phyloP scores from a whole-genome alignment of 1,140 invertebrate species.

The Penaeus japonicus region DNA sequence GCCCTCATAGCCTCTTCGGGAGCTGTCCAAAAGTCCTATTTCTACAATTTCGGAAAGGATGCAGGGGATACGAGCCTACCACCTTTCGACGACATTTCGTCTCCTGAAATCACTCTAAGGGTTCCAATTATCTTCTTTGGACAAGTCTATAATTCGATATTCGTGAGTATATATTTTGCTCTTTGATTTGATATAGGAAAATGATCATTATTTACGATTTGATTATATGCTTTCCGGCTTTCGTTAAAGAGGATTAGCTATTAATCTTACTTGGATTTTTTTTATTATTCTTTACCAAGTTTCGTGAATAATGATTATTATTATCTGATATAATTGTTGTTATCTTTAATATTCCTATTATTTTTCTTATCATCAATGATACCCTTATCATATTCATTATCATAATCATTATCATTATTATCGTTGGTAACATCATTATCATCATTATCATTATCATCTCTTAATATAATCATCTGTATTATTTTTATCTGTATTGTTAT shows the following conservation, averaged over 20 bases:
- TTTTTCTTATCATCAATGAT: background rate
- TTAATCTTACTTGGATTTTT: no score
- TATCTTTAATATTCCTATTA: background rate
- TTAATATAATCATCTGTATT: background rate
- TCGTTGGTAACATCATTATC: background rate
- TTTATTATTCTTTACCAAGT: background rate
- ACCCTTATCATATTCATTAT: background rate
- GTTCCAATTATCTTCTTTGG: slow-evolving; percentile 52
- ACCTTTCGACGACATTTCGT: slow-evolving; percentile 46
- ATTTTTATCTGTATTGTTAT: background rate
- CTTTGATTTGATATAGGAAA: no score
- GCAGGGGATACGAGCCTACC: slow-evolving; percentile 39
- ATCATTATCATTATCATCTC: background rate
- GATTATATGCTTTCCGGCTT: no score
- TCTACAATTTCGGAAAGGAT: slow-evolving; percentile 40
- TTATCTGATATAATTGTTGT: background rate
- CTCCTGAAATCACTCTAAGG: slow-evolving; percentile 35
- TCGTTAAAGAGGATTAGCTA: no score
- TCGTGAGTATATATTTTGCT: no score
- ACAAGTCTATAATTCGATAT: slow-evolving; percentile 44
- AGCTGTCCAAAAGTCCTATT: slow-evolving; percentile 29
- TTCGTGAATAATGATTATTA: background rate
- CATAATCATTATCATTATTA: background rate
- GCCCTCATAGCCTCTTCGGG: background rate
- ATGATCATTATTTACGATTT: no score